Percentiles rank a stretch among this genome's conserved stretches.
phyloP scores from a whole-genome alignment of 2,797 vertebrate genomes.

The Darevskia mixta region DNA sequence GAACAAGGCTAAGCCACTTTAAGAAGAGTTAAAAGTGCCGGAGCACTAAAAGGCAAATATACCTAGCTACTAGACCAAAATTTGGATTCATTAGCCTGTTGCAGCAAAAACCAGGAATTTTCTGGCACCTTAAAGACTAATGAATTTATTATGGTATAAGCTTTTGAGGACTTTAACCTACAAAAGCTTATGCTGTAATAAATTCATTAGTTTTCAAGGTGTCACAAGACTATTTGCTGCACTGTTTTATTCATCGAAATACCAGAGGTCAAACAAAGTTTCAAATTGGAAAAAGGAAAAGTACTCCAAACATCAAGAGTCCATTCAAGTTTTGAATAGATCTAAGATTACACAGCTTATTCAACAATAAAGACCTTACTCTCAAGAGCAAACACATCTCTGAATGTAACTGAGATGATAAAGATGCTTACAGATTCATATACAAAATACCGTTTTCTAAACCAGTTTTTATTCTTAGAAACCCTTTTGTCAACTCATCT shows the following conservation, averaged over 20 bases:
- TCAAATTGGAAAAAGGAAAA: background rate
- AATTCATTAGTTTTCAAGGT: background rate
- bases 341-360: background rate
- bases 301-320: background rate
- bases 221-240: background rate
- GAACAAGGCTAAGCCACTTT: background rate
- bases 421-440: background rate
- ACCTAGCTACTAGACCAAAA: background rate
- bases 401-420: background rate
- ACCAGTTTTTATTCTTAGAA: background rate
- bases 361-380: background rate
- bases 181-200: background rate
- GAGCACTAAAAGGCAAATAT: background rate
- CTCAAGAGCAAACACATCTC: background rate
- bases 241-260: background rate
- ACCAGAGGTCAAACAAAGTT: slow-evolving; percentile 1
- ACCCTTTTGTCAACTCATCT: background rate
- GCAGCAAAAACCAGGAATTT: too few relatives aligned
- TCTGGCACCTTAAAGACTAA: too few relatives aligned
- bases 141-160: too few relatives aligned
- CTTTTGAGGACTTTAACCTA: too few relatives aligned
- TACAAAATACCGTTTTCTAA: background rate
- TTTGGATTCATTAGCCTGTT: background rate
- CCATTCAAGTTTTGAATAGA: background rate
- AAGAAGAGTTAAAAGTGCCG: background rate